A percentile compares a stretch with the other conserved stretches of the same genome.
Evolutionary conservation across 2,797 vertebrate species (phyloP).

Genomic region (Chaetodon trifasciatus): DNA sequence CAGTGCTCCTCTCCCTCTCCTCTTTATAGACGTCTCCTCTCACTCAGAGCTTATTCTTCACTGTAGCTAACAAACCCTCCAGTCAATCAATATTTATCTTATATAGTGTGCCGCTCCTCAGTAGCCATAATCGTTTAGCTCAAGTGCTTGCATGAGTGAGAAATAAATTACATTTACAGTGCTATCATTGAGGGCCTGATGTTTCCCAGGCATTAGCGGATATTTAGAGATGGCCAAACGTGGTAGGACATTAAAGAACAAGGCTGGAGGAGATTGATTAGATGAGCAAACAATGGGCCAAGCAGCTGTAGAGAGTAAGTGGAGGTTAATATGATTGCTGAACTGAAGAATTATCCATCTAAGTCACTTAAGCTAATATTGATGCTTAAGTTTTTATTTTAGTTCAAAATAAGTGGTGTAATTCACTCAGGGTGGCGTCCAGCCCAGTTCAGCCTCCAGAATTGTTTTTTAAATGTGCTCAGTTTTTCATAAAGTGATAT

Average conservation of each 20-base stretch:
- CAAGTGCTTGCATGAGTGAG: slow-evolving; percentile 85
- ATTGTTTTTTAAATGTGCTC: slow-evolving; percentile 61
- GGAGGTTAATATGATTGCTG: slow-evolving; percentile 81
- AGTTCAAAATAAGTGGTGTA: slow-evolving; percentile 70
- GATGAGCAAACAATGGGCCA: slow-evolving; percentile 80
- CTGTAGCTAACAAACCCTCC: slow-evolving; percentile 81
- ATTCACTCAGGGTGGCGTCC: slow-evolving; percentile 57
- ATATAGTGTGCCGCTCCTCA: slow-evolving; percentile 77
- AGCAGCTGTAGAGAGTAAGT: slow-evolving; percentile 77
- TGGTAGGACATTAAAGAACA: slow-evolving; percentile 84
- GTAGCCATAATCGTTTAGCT: slow-evolving; percentile 82
- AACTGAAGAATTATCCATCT: slow-evolving; percentile 75
- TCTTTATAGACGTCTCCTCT: slow-evolving; percentile 60
- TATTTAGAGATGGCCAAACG: slow-evolving; percentile 83
- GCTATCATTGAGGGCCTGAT: slow-evolving; percentile 81
- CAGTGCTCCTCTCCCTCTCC: slow-evolving; percentile 39
- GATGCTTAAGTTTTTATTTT: slow-evolving; percentile 77
- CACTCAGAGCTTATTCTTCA: slow-evolving; percentile 65
- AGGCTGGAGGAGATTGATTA: slow-evolving; percentile 83
- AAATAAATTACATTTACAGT: slow-evolving; percentile 86
- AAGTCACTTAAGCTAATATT: slow-evolving; percentile 75
- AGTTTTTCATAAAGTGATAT: slow-evolving; percentile 36
- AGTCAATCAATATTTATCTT: slow-evolving; percentile 86
- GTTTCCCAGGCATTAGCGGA: slow-evolving; percentile 82
- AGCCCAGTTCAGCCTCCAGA: slow-evolving; percentile 17